phyloP scores from a whole-genome alignment of 2,797 vertebrate genomes.

The Acipenser transmontanus region DNA sequence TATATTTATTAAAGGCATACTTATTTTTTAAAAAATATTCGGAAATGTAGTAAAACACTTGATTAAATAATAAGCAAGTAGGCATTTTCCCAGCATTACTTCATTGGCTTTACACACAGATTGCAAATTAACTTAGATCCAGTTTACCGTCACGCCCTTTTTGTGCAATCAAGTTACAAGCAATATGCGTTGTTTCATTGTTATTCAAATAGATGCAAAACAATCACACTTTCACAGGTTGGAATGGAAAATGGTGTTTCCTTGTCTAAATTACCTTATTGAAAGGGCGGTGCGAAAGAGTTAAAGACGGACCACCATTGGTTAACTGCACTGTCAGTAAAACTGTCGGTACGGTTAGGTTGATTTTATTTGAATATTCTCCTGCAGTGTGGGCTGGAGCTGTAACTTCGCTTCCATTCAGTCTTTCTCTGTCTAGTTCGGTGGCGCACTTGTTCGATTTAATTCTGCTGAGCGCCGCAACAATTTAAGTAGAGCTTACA shows the following conservation, averaged over 20 bases:
- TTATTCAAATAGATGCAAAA: background rate
- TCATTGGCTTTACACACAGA: too few relatives aligned
- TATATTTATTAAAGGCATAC: too few relatives aligned
- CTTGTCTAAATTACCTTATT: background rate
- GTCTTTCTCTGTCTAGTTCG: constrained; percentile 25
- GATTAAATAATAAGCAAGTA: too few relatives aligned
- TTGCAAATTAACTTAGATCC: background rate
- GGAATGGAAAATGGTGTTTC: too few relatives aligned
- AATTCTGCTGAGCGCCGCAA: constrained; percentile 13
- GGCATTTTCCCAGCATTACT: too few relatives aligned
- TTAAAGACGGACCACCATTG: constrained; percentile 30
- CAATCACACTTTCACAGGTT: background rate
- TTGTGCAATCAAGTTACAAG: background rate
- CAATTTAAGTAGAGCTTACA: background rate
- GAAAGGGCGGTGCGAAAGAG: constrained; percentile 22
- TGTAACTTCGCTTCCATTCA: background rate
- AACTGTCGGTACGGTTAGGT: too few relatives aligned
- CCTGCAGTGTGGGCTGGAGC: constrained; percentile 19
- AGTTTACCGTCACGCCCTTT: background rate
- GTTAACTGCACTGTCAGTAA: constrained; percentile 30
- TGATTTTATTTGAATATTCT: constrained; percentile 30
- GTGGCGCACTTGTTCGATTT: constrained; percentile 38
- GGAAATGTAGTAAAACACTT: too few relatives aligned
- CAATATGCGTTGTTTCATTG: background rate
- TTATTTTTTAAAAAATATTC: too few relatives aligned